Base-by-base conservation (phyloP, 1,140 invertebrate genomes). In the Papilio xuthus region DNA sequence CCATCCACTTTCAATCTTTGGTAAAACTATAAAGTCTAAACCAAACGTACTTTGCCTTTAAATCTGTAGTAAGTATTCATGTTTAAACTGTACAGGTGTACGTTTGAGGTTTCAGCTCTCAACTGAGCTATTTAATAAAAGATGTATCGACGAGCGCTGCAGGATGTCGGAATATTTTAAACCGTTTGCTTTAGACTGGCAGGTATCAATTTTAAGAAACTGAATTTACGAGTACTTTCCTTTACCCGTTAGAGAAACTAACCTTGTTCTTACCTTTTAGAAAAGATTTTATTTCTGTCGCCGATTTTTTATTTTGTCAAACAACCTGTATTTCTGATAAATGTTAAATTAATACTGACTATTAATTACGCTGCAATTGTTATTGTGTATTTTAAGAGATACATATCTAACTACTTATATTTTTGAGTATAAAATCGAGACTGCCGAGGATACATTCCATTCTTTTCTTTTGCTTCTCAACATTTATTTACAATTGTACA, bases 51-150 rank as follows among this genome's bases (percentile, higher is more conserved):
- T 44, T 44, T 44, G 12, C 42, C 9, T 44, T 44, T 12, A 44
- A 44, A 44, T 44, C 42, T 44, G 42, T 44, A 44, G 13, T 44
- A 44, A 12, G 13, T 44, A n/a, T 50, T 18, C 15, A n/a, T 9
- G 44, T 18, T 23, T 41, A 71, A 15, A 47, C 42, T 53, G 15
- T 44, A 37, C 26, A 50, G 56, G 56, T 60, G 13, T 74, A 26
- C 44, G 12, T 23, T 74, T 53, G 20, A 15, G 23, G 32, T 23
- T 56, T 26, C 13, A 74, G 47, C 44, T 50, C 71, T 74, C 47
- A 32, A 73, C 71, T 13, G 44, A 37, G 47, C 50, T 53, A 74
- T 74, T 74, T 74, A 74, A 74, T 74, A 74, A 74, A 74, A 53
- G 15, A 74, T 74, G 47, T 74, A 74, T 74, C 72, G 44, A 50